Conservation (phyloP, 2,888 invertebrate genomes). For the Lydus trimaculatus region DNA sequence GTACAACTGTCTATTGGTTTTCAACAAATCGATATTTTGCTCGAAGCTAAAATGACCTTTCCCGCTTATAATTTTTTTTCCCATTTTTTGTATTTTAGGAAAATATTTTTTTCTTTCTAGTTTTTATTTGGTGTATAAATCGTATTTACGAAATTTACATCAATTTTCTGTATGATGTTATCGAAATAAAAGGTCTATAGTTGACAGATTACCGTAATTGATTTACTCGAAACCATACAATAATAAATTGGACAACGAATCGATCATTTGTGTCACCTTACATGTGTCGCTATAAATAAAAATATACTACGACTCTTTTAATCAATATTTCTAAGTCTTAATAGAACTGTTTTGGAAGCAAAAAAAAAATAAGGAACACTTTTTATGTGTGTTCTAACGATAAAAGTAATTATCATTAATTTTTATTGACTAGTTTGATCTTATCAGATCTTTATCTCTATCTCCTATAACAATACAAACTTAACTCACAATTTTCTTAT, state of each 20-base stretch:
- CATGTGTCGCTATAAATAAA: constrained; percentile 24
- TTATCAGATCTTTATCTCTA: not conserved
- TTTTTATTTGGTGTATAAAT: not conserved
- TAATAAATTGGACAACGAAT: constrained; percentile 26
- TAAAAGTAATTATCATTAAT: not conserved
- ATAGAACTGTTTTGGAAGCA: not conserved
- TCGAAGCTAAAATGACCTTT: constrained; percentile 21
- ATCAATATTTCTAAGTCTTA: not conserved
- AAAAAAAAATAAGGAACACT: not conserved
- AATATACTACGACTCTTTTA: not conserved
- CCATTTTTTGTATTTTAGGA: not conserved
- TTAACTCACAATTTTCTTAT: not conserved
- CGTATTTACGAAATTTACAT: constrained; percentile 6
- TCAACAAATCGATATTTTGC: constrained; percentile 24
- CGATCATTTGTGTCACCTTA: constrained; percentile 24
- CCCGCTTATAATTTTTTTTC: not conserved
- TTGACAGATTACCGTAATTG: constrained; percentile 12
- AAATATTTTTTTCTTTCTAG: not conserved
- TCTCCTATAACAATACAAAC: not conserved
- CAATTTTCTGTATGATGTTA: not conserved
- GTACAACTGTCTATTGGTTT: constrained; percentile 23
- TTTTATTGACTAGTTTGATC: not conserved
- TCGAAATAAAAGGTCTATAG: constrained; percentile 1
- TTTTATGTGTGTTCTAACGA: not conserved
- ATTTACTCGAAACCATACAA: constrained; percentile 11